These are phyloP conservation scores for Suncus etruscus DNA, from an alignment of 2,113 vertebrate genomes.

Conservation along the genomic window DNA sequence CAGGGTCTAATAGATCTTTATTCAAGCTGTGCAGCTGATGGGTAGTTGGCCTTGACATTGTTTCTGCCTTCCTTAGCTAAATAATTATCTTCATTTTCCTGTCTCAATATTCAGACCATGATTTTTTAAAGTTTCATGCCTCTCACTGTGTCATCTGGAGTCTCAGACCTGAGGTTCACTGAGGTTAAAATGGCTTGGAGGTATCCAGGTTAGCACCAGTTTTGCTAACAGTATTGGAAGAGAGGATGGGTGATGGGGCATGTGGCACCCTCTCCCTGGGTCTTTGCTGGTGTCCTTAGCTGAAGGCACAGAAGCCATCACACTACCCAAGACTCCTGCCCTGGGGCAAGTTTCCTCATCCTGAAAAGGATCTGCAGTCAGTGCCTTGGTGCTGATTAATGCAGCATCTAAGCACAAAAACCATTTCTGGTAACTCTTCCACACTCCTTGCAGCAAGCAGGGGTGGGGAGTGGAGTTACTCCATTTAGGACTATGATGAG, in stretches of 20 bases:
- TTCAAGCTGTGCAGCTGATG: background rate
- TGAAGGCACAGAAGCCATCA: background rate
- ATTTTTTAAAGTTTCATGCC: background rate
- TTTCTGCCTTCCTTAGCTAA: background rate
- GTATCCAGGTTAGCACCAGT: background rate
- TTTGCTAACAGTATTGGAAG: background rate
- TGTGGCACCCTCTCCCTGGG: constrained; percentile 16
- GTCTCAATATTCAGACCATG: background rate
- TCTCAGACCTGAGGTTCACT: background rate
- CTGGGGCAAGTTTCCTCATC: background rate
- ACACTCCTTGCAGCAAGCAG: background rate
- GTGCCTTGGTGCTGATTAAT: background rate
- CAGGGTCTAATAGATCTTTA: background rate
- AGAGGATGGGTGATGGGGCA: background rate
- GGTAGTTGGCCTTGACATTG: background rate
- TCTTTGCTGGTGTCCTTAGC: constrained; percentile 39
- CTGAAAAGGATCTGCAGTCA: background rate
- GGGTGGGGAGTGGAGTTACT: background rate
- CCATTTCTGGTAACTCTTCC: background rate
- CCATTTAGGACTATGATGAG: background rate
- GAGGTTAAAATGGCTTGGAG: background rate
- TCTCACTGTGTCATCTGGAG: background rate
- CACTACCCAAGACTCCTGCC: background rate
- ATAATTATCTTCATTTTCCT: background rate
- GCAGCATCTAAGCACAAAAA: background rate